Base-by-base conservation (phyloP, 2,888 invertebrate species). In the Tyria jacobaeae region DNA sequence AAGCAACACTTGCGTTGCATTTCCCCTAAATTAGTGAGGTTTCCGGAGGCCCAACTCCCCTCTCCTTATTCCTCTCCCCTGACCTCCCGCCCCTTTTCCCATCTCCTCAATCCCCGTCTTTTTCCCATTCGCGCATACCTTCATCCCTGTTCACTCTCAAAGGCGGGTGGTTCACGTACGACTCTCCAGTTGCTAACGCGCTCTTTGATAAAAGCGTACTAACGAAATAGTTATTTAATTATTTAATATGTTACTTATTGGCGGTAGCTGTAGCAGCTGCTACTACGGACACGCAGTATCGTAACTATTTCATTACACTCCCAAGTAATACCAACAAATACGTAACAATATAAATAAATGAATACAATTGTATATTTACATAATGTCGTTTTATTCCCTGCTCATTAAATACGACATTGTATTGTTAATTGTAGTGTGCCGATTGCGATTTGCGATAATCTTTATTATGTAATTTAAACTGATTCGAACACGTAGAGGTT, bases 381-480 rank as follows among this genome's bases (percentile, higher is more conserved):
- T 62, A 64, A 53, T 61, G 56, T 48, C 68, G 52, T 59, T 35
- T 62, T 62, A 64, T 62, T 69, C 59, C 34, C 54, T 5, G n/a
- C 21, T 65, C 69, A 73, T 75, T 69, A 75, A 69, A 69, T 70
- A 66, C 51, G 24, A 53, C 50, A 60, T 64, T 69, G 69, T 70
- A 54, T 64, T 64, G 48, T 66, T 76, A 75, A 76, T 78, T 73
- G 68, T 35, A 25, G 61, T 52, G 62, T 47, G n/a, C 41, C 17
- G 25, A 24, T 53, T 39, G 37, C 25, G 37, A 25, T 24, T 64
- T 56, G 58, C 49, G 59, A 59, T 71, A 68, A 68, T 73, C 68
- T 58, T 24, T 3, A 64, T 75, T 73, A 75, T 66, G 68, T 73
- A 71, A 75, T 44, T 2, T 60, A 17, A 5, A 31, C 39, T 10